Evolutionary conservation across 2,888 invertebrate species (phyloP).

Genomic region (Malachius bipustulatus): DNA sequence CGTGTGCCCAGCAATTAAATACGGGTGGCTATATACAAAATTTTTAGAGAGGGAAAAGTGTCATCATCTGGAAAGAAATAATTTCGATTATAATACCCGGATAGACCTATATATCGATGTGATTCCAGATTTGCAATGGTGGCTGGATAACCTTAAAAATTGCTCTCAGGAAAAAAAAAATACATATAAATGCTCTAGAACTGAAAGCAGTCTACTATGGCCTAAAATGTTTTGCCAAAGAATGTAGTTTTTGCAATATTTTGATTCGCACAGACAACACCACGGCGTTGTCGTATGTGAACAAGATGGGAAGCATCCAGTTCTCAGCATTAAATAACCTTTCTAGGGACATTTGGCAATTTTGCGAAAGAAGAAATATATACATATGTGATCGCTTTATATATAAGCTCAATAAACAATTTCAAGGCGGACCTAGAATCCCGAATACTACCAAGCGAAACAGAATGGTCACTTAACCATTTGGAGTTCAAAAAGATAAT

Average conservation of each 20-base stretch:
- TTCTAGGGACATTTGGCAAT: slow-evolving; percentile 18
- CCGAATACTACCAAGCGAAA: slow-evolving; percentile 8
- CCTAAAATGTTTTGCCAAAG: slow-evolving; percentile 8
- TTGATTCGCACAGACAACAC: slow-evolving; percentile 22
- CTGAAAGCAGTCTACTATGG: slow-evolving; percentile 7
- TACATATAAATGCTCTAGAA: slow-evolving; percentile 12
- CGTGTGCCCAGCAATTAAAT: slow-evolving; percentile 18
- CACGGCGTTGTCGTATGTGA: slow-evolving; percentile 17
- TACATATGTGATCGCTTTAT: slow-evolving; percentile 18
- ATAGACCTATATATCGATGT: slow-evolving; percentile 2
- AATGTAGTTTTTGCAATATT: slow-evolving; percentile 11
- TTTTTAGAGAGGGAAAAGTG: slow-evolving; percentile 14
- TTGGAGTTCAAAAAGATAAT: no score
- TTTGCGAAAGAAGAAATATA: slow-evolving; percentile 18
- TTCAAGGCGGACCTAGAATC: slow-evolving; percentile 17
- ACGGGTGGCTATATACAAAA: slow-evolving; percentile 15
- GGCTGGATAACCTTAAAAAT: slow-evolving; percentile 1
- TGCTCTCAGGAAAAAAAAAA: no score
- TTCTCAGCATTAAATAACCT: slow-evolving; percentile 17
- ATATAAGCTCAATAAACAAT: slow-evolving; percentile 18
- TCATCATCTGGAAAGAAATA: slow-evolving; percentile 10
- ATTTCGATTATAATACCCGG: slow-evolving; percentile 3
- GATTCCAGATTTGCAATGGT: slow-evolving; percentile 11
- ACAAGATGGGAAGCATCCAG: slow-evolving; percentile 16
- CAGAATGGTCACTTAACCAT: slow-evolving; percentile 17